Conservation (phyloP, 2,888 invertebrate genomes). For the Stratiomys singularior region DNA sequence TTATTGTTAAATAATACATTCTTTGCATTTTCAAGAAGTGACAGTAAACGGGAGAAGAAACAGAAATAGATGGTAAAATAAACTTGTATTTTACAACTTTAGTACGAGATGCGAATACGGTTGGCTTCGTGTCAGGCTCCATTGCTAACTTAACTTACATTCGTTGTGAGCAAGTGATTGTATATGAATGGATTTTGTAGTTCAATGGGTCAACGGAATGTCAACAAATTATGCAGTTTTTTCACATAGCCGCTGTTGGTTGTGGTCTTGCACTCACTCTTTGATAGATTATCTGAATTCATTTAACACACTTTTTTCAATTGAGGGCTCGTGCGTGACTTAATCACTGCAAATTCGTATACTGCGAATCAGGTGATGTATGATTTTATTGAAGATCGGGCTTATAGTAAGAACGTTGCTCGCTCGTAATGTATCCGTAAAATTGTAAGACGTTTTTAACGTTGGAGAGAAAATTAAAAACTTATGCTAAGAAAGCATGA, state of each 20-base stretch:
- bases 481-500: background rate
- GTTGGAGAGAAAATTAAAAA: background rate
- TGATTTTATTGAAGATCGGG: background rate
- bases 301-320: slow-evolving; percentile 23
- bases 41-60: slow-evolving; percentile 12
- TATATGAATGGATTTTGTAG: slow-evolving; percentile 37
- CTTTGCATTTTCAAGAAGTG: slow-evolving; percentile 24
- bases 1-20: slow-evolving; percentile 28
- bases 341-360: background rate
- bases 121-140: no score
- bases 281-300: slow-evolving; percentile 35
- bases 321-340: background rate
- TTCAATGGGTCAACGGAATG: slow-evolving; percentile 43
- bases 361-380: background rate
- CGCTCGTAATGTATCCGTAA: no score
- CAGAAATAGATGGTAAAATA: slow-evolving; percentile 1
- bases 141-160: no score
- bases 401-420: background rate
- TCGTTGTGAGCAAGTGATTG: background rate
- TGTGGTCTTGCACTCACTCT: slow-evolving; percentile 5
- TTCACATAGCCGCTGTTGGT: background rate
- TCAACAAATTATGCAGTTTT: slow-evolving; percentile 45
- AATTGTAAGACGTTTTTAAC: background rate
- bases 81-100: slow-evolving; percentile 2
- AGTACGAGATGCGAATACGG: background rate